Evolutionary conservation across 2,113 vertebrate genomes (phyloP), one percentile per base, ranked within the genome.

Genomic region (Sturnira hondurensis): DNA sequence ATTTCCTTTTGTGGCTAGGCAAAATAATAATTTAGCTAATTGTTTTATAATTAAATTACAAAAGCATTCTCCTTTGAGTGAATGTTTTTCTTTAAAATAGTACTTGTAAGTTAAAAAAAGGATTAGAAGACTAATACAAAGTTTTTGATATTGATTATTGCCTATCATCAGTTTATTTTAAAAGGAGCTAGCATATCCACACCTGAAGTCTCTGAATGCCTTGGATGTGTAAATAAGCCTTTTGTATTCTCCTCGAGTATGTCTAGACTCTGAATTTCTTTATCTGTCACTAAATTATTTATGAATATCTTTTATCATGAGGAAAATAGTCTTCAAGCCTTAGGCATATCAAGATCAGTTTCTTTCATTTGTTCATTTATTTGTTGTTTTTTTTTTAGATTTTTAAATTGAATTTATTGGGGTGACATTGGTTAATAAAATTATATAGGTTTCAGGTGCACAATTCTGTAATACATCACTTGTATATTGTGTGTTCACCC

Each of bases 51-150:
- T 95, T 94, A 85, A 92, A 85, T 73, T 73, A 56, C 24, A 65
- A 97, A 96, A 95, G 14, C 65, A 61, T 95, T 90, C 38, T 61
- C 31, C 47, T 84, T 1, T 88, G 31, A 90, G 33, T 20, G 38
- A 16, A 63, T 58, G 36, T 67, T 90, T 94, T 89, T 92, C 83
- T 86, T 95, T 94, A 87, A 88, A 74, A 65, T 80, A 52, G 43
- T 93, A 77, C 95, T 89, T 95, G 71, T 58, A 86, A 71, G n/a
- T 58, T 13, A 28, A 43, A 54, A 81, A 81, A 84, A 88, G 22
- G 16, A 78, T 92, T 94, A 73, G 50, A 68, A 85, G 14, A 80
- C 43, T 38, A 82, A 73, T 50, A 83, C 22, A 70, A 45, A 88
- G 12, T 90, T 89, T 84, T 31, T 80, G 70, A 83, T 74, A 86